Conservation (phyloP, 2,113 vertebrate genomes). For the Amblyornis subalaris region DNA sequence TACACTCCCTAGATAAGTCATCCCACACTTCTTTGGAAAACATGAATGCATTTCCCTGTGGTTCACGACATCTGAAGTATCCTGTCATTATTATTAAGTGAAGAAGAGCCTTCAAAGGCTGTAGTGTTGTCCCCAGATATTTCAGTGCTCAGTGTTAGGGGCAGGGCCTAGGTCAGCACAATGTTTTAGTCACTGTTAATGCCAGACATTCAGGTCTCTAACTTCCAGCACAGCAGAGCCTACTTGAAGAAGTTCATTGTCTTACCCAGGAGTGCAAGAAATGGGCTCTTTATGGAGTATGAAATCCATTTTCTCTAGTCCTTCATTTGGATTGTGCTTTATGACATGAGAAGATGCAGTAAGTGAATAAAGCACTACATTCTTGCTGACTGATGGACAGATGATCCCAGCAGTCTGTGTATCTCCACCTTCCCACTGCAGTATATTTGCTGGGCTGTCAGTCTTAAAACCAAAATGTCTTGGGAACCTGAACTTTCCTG, state of each 20-base stretch:
- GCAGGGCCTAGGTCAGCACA: background rate
- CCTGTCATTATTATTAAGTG: background rate
- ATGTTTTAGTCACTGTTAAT: background rate
- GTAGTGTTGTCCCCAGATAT: background rate
- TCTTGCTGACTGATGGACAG: conserved; percentile 11
- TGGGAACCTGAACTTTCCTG: background rate
- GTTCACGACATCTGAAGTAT: background rate
- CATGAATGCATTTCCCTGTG: background rate
- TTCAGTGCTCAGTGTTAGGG: background rate
- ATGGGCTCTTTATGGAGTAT: conserved; percentile 31
- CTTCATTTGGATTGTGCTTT: background rate
- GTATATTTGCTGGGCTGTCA: background rate
- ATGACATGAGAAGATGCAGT: background rate
- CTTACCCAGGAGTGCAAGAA: conserved; percentile 32
- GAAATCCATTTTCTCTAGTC: conserved; percentile 30
- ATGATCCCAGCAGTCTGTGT: background rate
- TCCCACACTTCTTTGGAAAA: background rate
- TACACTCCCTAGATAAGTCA: background rate
- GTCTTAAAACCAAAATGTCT: background rate
- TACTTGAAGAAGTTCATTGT: background rate
- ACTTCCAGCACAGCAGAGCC: background rate
- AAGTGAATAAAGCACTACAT: conserved; percentile 29
- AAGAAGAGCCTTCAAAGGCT: background rate
- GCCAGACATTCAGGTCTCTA: background rate
- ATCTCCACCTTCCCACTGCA: background rate